These are phyloP conservation scores for Platalea minor DNA, from an alignment of 2,797 vertebrate genomes.

Conservation along the genomic window DNA sequence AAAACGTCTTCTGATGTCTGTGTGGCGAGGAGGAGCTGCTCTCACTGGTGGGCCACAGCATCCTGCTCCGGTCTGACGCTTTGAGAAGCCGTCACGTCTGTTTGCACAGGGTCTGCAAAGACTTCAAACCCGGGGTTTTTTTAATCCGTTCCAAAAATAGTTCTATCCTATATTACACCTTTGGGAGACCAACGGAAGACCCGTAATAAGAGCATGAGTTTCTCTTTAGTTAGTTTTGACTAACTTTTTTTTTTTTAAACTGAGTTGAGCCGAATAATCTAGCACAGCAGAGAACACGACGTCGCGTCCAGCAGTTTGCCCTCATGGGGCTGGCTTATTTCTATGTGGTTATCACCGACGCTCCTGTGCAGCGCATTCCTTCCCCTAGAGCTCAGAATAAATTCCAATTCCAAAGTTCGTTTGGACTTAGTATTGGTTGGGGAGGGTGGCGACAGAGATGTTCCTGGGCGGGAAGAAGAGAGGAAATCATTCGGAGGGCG, in stretches of 20 bases:
- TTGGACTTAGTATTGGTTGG: background rate
- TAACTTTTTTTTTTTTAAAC: background rate
- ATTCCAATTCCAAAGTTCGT: background rate
- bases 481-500: background rate
- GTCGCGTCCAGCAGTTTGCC: background rate
- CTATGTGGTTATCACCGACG: background rate
- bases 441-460: background rate
- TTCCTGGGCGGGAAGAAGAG: background rate
- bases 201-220: background rate
- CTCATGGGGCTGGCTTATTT: background rate
- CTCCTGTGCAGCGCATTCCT: slow-evolving; percentile 19
- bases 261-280: background rate
- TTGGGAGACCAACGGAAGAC: background rate
- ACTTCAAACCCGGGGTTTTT: background rate
- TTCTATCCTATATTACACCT: background rate
- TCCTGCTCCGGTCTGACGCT: background rate
- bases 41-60: background rate
- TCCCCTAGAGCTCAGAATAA: slow-evolving; percentile 23
- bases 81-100: background rate
- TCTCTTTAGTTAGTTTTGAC: background rate
- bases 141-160: background rate
- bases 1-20: background rate
- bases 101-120: background rate
- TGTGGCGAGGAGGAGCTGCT: background rate
- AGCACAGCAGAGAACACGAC: background rate